Percentiles rank a stretch among this genome's conserved stretches.
These are phyloP conservation scores for Zenarchopterus dispar DNA, from an alignment of 2,797 vertebrate genomes.

Conservation along the genomic window DNA sequence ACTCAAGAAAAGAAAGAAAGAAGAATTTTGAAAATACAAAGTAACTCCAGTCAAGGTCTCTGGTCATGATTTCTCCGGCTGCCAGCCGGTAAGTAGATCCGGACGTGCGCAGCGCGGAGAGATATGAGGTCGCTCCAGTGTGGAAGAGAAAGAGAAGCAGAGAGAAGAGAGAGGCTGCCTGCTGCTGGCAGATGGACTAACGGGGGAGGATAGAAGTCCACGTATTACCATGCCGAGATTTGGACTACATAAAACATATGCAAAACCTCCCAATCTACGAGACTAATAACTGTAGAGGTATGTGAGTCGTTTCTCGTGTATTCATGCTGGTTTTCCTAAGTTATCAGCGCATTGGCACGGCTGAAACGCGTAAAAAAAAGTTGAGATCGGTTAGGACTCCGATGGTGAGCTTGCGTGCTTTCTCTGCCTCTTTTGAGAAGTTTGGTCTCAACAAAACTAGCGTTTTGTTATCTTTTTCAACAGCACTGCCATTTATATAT, in stretches of 20 bases:
- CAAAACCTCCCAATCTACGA: slow-evolving; percentile 75
- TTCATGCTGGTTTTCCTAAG: not conserved
- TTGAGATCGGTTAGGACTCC: slow-evolving; percentile 47
- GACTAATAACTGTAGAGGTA: slow-evolving; percentile 73
- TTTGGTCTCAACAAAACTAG: slow-evolving; percentile 27
- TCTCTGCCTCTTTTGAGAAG: slow-evolving; percentile 40
- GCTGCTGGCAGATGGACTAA: slow-evolving; percentile 65
- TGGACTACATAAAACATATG: slow-evolving; percentile 76
- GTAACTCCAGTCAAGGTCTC: too few species aligned
- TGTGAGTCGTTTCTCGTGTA: slow-evolving; percentile 29
- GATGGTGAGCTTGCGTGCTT: slow-evolving; percentile 54
- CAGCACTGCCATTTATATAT: rapidly evolving
- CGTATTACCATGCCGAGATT: slow-evolving; percentile 82
- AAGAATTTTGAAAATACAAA: not conserved
- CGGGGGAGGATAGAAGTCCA: slow-evolving; percentile 63
- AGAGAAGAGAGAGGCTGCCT: slow-evolving; percentile 39
- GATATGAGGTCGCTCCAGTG: slow-evolving; percentile 69
- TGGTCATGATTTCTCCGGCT: slow-evolving; percentile 46
- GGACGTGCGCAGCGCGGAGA: slow-evolving; percentile 80
- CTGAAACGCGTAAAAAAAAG: slow-evolving; percentile 51
- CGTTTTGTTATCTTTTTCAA: not conserved
- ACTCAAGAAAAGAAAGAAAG: not conserved
- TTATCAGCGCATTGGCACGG: slow-evolving; percentile 18
- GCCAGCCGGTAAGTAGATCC: slow-evolving; percentile 83
- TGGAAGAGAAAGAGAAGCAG: slow-evolving; percentile 45